phyloP scores from a whole-genome alignment of 2,113 vertebrate species.

The Catagonus wagneri region DNA sequence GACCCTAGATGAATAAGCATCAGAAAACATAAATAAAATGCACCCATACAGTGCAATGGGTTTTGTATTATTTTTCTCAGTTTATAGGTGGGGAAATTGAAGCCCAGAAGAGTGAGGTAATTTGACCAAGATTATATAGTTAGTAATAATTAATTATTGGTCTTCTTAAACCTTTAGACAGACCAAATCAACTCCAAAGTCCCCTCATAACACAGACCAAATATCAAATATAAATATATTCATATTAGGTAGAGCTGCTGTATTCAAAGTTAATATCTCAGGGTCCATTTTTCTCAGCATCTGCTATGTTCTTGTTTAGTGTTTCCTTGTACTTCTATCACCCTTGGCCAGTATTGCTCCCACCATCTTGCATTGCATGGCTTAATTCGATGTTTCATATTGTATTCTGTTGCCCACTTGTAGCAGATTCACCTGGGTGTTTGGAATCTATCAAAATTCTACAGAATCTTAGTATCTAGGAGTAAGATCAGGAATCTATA shows the following conservation, averaged over 20 bases:
- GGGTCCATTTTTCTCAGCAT: background rate
- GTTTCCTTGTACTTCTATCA: background rate
- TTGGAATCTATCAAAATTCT: background rate
- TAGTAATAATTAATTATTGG: background rate
- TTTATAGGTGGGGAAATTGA: background rate
- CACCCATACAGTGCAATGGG: background rate
- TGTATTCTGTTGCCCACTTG: background rate
- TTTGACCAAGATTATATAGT: background rate
- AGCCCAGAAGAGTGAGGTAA: background rate
- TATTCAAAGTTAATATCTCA: background rate
- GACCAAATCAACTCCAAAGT: background rate
- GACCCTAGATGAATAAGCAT: background rate
- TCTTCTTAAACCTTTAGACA: background rate
- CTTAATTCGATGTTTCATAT: background rate
- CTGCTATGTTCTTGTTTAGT: background rate
- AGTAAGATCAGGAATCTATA: background rate
- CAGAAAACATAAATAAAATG: conserved; percentile 14
- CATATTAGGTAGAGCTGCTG: background rate
- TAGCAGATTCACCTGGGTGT: background rate
- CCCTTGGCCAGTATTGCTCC: background rate
- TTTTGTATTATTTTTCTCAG: background rate
- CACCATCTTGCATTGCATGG: background rate
- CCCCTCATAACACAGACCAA: background rate
- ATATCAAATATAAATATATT: background rate
- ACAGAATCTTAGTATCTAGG: background rate